These are phyloP conservation scores for Aviceda subcristata DNA, from an alignment of 2,113 vertebrate species.

Conservation along the genomic window DNA sequence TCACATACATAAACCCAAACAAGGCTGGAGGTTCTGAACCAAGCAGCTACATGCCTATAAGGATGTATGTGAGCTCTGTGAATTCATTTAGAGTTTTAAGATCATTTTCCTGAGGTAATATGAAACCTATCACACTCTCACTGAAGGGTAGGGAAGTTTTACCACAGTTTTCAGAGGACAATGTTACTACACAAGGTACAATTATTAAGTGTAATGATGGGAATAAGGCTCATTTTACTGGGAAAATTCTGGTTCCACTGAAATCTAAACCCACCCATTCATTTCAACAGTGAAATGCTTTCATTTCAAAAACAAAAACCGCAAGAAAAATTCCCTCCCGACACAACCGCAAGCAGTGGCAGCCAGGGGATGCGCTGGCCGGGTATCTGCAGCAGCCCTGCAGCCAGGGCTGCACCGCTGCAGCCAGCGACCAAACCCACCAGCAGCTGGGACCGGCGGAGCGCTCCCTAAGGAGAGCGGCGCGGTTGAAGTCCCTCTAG, in stretches of 20 bases:
- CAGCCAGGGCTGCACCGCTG: background rate
- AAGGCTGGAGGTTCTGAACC: background rate
- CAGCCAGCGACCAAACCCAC: background rate
- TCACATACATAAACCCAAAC: background rate
- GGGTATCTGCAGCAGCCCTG: background rate
- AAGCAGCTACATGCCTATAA: background rate
- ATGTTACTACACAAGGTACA: background rate
- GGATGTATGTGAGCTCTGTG: background rate
- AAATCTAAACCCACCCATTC: background rate
- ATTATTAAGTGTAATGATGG: background rate
- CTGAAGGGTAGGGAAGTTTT: background rate
- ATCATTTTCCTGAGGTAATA: background rate
- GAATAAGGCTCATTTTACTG: background rate
- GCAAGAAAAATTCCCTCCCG: background rate
- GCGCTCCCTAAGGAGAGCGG: background rate
- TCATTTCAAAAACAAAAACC: background rate
- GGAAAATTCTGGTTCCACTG: background rate
- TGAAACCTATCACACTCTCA: background rate
- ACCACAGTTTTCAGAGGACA: background rate
- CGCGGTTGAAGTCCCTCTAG: rapidly evolving
- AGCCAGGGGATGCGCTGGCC: rapidly evolving
- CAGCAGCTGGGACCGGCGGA: rapidly evolving
- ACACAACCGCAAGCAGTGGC: rapidly evolving
- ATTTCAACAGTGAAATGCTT: background rate
- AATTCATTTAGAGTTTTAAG: background rate